These are phyloP conservation scores for Acromyrmex heyeri DNA, from an alignment of 1,140 invertebrate genomes.

Conservation along the genomic window DNA sequence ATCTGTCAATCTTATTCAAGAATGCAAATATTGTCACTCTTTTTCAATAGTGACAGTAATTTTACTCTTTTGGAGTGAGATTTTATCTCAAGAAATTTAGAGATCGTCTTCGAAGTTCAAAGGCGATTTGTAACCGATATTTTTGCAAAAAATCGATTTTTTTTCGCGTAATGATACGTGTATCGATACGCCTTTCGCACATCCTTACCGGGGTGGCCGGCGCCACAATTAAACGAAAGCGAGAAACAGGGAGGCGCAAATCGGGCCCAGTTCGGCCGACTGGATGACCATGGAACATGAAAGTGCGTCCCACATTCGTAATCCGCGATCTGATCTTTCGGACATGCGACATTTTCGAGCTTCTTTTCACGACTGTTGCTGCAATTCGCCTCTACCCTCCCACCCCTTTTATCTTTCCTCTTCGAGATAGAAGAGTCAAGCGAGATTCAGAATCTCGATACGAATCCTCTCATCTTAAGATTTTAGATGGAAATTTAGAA, in stretches of 20 bases:
- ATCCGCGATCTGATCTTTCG: slow-evolving; percentile 54
- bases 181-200: not conserved
- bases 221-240: not conserved
- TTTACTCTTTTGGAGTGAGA: no score
- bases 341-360: slow-evolving; percentile 38
- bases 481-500: not conserved
- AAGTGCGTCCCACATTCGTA: slow-evolving; percentile 58
- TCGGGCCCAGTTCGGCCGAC: slow-evolving; percentile 1
- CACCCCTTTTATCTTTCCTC: not conserved
- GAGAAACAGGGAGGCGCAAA: not conserved
- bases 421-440: not conserved
- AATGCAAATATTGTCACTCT: no score
- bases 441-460: not conserved
- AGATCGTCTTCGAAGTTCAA: no score
- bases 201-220: not conserved
- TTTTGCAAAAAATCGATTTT: no score
- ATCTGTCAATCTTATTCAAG: no score
- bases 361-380: slow-evolving; percentile 19
- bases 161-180: not conserved
- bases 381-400: not conserved
- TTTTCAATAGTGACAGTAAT: no score
- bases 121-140: no score
- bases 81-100: no score
- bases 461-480: not conserved
- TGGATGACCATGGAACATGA: slow-evolving; percentile 60